Percentiles rank a stretch among this genome's conserved stretches.
phyloP scores from a whole-genome alignment of 1,140 invertebrate genomes.

The Drosophila melanogaster region Release_6_plus_ISO1_MT NT_037436.4:20946001-20946500 shows the following conservation, averaged over 20 bases:
- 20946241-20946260: slow-evolving; percentile 60
- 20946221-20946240: slow-evolving; percentile 77
- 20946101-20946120: slow-evolving; percentile 51
- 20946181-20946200: slow-evolving; percentile 79
- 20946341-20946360: slow-evolving; percentile 2
- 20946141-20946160: slow-evolving; percentile 46
- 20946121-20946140: slow-evolving; percentile 28
- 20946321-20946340: slow-evolving; percentile 70
- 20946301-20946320: slow-evolving; percentile 65
- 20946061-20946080: slow-evolving; percentile 49
- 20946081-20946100: slow-evolving; percentile 57
- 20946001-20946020: slow-evolving; percentile 53
- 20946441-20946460: slow-evolving; percentile 24
- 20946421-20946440: slow-evolving; percentile 74
- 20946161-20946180: slow-evolving; percentile 56
- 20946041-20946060: slow-evolving; percentile 25
- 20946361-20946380: slow-evolving; percentile 16
- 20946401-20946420: slow-evolving; percentile 67
- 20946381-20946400: slow-evolving; percentile 59
- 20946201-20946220: slow-evolving; percentile 80
- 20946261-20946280: slow-evolving; percentile 6
- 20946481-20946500: slow-evolving; percentile 13
- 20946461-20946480: neutral
- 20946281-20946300: slow-evolving; percentile 4
- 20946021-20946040: slow-evolving; percentile 49